Base-by-base conservation (phyloP, 64 coral and sea anemone species). In the Cladopsammia gracilis region DNA sequence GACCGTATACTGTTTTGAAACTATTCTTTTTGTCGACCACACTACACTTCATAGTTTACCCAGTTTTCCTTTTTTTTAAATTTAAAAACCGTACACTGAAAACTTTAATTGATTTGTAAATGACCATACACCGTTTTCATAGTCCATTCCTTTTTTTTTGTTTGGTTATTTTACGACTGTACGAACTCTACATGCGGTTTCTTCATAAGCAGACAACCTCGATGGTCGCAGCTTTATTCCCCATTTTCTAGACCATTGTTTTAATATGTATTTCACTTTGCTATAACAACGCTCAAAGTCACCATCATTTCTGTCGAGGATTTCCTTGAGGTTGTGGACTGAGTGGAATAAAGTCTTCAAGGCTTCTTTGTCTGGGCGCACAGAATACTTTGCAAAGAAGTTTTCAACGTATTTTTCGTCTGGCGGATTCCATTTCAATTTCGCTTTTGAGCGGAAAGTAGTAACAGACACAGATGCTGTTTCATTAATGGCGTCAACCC, bases 91-190 rank as follows among this genome's bases (percentile, higher is more conserved):
- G n/a, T n/a, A n/a, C n/a, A n/a, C n/a, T n/a, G n/a, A n/a, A n/a
- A n/a, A n/a, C n/a, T n/a, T n/a, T n/a, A n/a, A n/a, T n/a, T n/a
- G n/a, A n/a, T n/a, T n/a, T n/a, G n/a, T n/a, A n/a, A n/a, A 68
- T 68, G 25, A 23, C 25, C 65, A 68, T 68, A 68, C 65, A 24
- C 22, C 65, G 25, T 23, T 68, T 24, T n/a, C n/a, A 68, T 68
- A 68, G 25, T 23, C 65, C 25, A 25, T 68, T 68, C 20, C 65
- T 68, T 68, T 68, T 24, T 68, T 68, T 68, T 68, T 2, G 25
- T 68, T 68, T 23, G 25, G 65, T 68, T 24, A 68, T 68, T 68
- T 68, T 68, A 68, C 20, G n/a, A 68, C 19, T 68, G 65, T 68
- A 68, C 15, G 20, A 19, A 20, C 20, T 68, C 9, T 68, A 68